Evolutionary conservation across 2,888 invertebrate genomes (phyloP).

Genomic region (Torymus aiolomorphi): DNA sequence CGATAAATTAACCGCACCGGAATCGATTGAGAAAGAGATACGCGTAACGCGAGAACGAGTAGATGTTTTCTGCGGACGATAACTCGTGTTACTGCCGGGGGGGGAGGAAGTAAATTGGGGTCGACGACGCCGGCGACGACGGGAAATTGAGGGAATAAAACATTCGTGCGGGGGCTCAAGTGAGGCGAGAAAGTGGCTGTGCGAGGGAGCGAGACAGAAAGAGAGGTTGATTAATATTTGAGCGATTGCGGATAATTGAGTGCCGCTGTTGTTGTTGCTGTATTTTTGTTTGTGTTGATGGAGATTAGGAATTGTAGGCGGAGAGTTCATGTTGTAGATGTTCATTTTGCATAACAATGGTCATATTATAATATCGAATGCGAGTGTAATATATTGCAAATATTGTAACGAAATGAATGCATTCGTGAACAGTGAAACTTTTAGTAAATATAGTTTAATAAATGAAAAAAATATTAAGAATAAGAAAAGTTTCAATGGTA

Average conservation of each 20-base stretch:
- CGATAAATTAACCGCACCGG: too few relatives aligned
- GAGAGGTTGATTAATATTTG: not conserved
- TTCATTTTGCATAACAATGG: too few relatives aligned
- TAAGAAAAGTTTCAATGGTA: too few relatives aligned
- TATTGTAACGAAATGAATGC: too few relatives aligned
- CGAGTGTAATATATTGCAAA: too few relatives aligned
- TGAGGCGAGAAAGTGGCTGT: not conserved
- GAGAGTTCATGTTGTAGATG: too few relatives aligned
- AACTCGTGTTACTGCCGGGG: not conserved
- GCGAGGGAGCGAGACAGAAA: not conserved
- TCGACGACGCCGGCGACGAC: not conserved
- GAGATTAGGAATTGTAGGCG: too few relatives aligned
- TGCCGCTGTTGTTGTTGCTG: not conserved
- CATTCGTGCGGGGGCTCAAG: not conserved
- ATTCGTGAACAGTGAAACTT: too few relatives aligned
- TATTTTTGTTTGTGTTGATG: too few relatives aligned
- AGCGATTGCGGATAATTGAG: not conserved
- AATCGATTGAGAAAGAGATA: not conserved
- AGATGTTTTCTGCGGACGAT: not conserved
- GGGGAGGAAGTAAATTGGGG: not conserved
- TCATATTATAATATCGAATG: too few relatives aligned
- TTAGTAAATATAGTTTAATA: too few relatives aligned
- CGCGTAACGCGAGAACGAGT: not conserved
- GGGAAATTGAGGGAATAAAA: constrained; percentile 11
- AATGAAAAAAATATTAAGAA: too few relatives aligned